Percentiles rank a stretch among this genome's conserved stretches.
These are phyloP conservation scores for Phortica okadai DNA, from an alignment of 2,888 invertebrate species.

Conservation along the genomic window DNA sequence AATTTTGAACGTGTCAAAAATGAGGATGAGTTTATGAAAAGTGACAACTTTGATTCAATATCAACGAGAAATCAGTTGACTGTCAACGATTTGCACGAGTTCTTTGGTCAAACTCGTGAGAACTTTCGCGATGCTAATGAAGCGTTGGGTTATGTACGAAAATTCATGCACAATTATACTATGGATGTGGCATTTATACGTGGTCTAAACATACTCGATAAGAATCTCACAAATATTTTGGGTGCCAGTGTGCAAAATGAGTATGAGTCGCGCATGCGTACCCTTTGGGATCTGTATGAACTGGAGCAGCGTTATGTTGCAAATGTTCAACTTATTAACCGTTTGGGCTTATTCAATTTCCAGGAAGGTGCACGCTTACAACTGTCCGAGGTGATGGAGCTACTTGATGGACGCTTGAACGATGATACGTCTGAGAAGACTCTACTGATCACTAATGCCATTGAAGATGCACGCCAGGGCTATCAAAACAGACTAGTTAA, in stretches of 20 bases:
- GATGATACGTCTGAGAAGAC: slow-evolving; percentile 30
- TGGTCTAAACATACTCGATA: slow-evolving; percentile 62
- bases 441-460: slow-evolving; percentile 43
- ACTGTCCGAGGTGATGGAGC: slow-evolving; percentile 47
- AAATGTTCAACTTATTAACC: slow-evolving; percentile 60
- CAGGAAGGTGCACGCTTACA: slow-evolving; percentile 53
- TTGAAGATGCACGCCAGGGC: slow-evolving; percentile 38
- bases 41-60: neutral
- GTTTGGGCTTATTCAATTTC: slow-evolving; percentile 56
- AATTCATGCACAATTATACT: slow-evolving; percentile 67
- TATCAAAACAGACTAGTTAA: slow-evolving; percentile 54
- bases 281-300: slow-evolving; percentile 69
- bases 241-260: slow-evolving; percentile 63
- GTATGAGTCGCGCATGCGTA: slow-evolving; percentile 62
- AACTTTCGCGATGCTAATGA: slow-evolving; percentile 54
- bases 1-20: slow-evolving; percentile 69
- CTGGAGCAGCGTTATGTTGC: slow-evolving; percentile 63
- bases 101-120: slow-evolving; percentile 56
- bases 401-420: slow-evolving; percentile 38
- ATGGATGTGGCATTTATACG: slow-evolving; percentile 66
- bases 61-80: slow-evolving; percentile 59
- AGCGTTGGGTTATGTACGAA: slow-evolving; percentile 53
- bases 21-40: slow-evolving; percentile 54
- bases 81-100: slow-evolving; percentile 65
- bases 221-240: slow-evolving; percentile 54